Evolutionary conservation across 92 coral and sea anemone genomes (phyloP).

Genomic region (Palythoa heliodiscus): DNA sequence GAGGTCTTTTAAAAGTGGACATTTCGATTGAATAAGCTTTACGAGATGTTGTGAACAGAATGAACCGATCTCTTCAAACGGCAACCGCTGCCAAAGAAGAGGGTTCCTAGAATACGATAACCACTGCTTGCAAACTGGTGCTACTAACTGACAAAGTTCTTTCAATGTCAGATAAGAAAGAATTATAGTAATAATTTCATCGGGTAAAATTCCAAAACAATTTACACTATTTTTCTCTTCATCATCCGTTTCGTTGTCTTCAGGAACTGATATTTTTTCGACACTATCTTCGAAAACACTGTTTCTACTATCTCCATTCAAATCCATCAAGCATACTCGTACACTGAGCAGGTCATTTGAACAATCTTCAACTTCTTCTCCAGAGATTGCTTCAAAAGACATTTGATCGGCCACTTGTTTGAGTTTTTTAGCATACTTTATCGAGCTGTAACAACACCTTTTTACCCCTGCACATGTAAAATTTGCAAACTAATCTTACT

Average conservation of each 20-base stretch:
- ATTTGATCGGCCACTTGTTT: background rate
- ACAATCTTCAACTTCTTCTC: background rate
- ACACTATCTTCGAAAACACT: constrained; percentile 34
- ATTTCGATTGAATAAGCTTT: constrained; percentile 55
- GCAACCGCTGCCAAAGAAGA: constrained; percentile 72
- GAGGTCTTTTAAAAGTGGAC: constrained; percentile 77
- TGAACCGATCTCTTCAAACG: constrained; percentile 56
- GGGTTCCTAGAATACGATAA: constrained; percentile 62
- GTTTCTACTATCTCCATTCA: background rate
- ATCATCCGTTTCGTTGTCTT: constrained; percentile 1
- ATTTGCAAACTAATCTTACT: background rate
- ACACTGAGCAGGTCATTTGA: background rate
- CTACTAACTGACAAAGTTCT: constrained; percentile 66
- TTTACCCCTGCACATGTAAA: background rate
- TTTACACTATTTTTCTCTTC: background rate
- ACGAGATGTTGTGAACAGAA: constrained; percentile 45
- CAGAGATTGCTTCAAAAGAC: background rate
- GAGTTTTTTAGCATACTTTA: background rate
- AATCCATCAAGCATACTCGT: background rate
- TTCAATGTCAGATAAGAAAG: constrained; percentile 71
- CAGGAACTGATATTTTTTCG: constrained; percentile 45
- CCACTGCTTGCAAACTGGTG: constrained; percentile 80
- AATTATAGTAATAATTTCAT: constrained; percentile 73
- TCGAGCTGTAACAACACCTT: background rate
- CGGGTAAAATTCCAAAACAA: constrained; percentile 70